Evolutionary conservation across 2,888 invertebrate species (phyloP), one percentile per base, ranked within the genome.

Genomic region (Drosophila anomelani): DNA sequence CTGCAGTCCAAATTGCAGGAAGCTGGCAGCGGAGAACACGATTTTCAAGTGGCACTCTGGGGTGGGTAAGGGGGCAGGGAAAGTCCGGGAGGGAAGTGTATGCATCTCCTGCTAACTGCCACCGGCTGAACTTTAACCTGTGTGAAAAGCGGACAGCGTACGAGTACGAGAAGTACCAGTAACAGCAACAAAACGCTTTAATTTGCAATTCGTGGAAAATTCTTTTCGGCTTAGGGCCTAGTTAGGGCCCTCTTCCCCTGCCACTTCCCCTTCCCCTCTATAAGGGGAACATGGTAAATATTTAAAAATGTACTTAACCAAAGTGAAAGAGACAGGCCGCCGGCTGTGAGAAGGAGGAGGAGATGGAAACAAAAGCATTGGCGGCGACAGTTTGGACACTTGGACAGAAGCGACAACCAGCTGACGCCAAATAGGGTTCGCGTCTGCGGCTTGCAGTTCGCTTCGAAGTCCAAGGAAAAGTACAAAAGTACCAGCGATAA

Each of bases 161-260:
- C 47, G 60, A 44, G 34, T 46, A 36, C 13, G 49, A 53, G 9
- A 8, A 9, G 36, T 38, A 54, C 29, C 57, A 43, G 23, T 46
- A 60, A 72, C 66, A 63, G 58, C 41, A 17, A 47, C 47, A 64
- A 73, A 77, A 69, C 81, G 85, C 83, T 90, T 90, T 89, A 90
- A 90, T 90, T 89, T 90, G 85, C 89, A 87, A 85, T 90, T 90
- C 90, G 90, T 90, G 90, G 81, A 88, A 88, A 89, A 89, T 90
- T 90, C 78, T 83, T 80, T 71, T 71, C 54, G 46, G 32, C 64
- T 46, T 39, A 62, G 79, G 81, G 70, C 74, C 81, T 73, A 81
- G 79, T 79, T 82, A 84, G 78, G 74, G 64, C 8, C 1, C 1
- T 49, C 23, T 4, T 15, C 20, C 34, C n/a, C 12, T 20, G 20